Conservation (phyloP, 2,113 vertebrate species). For the Xenus cinereus region DNA sequence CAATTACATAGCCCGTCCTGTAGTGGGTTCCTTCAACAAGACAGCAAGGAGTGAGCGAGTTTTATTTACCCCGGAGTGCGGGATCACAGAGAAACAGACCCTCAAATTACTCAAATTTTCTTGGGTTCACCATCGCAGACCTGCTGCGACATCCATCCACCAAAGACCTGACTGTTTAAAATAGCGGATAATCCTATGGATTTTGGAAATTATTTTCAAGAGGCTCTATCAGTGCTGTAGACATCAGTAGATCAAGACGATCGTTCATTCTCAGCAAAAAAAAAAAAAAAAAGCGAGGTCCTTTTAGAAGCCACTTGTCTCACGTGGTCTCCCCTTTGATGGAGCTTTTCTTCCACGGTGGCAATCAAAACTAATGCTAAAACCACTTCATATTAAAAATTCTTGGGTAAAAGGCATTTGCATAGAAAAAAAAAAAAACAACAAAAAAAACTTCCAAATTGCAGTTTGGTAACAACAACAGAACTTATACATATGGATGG, state of each 20-base stretch:
- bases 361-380: background rate
- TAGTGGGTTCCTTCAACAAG: too few species aligned
- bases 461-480: background rate
- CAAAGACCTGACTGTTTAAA: background rate
- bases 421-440: background rate
- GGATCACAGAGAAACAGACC: background rate
- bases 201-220: too few species aligned
- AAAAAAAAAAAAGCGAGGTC: background rate
- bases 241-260: too few species aligned
- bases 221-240: too few species aligned
- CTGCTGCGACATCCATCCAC: rapidly evolving
- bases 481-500: background rate
- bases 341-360: background rate
- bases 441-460: background rate
- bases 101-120: too few species aligned
- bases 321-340: background rate
- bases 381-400: background rate
- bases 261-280: too few species aligned
- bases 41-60: too few species aligned
- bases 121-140: background rate
- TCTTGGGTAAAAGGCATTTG: background rate
- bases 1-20: too few species aligned
- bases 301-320: background rate
- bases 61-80: rapidly evolving
- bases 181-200: rapidly evolving